phyloP scores from a whole-genome alignment of 2,113 vertebrate species.

The Cygnus atratus region DNA sequence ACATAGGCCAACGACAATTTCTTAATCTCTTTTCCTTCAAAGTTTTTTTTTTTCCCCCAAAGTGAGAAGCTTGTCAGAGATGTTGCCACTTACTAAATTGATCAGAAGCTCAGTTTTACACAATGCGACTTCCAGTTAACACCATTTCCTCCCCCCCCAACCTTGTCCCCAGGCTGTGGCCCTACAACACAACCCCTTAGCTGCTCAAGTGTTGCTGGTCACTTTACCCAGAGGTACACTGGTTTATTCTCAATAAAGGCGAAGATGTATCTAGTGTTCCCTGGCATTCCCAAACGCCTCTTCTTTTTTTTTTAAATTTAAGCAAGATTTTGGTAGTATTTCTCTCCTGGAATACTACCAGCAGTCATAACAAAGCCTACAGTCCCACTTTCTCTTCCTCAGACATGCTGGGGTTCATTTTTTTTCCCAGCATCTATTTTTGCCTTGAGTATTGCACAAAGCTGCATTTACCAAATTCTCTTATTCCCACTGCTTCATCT shows the following conservation, averaged over 20 bases:
- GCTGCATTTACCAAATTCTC: background rate
- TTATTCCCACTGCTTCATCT: background rate
- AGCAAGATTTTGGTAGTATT: background rate
- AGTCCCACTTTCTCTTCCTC: background rate
- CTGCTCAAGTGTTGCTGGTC: background rate
- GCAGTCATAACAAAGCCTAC: background rate
- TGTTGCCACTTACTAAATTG: background rate
- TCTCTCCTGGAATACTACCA: background rate
- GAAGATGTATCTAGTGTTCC: background rate
- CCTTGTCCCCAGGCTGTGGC: background rate
- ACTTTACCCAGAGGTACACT: background rate
- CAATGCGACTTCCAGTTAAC: background rate
- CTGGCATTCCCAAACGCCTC: background rate
- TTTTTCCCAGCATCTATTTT: background rate
- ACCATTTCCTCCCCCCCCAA: fast-evolving
- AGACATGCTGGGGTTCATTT: background rate
- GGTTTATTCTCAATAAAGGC: background rate
- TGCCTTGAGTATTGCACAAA: background rate
- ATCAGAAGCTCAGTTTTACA: background rate
- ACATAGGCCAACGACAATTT: background rate
- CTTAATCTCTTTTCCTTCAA: background rate
- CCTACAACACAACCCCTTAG: fast-evolving
- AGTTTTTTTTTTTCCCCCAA: background rate
- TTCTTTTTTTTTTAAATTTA: background rate
- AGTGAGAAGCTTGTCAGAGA: background rate